Conservation (phyloP, 1,140 invertebrate species). For the Cherax quadricarinatus region DNA sequence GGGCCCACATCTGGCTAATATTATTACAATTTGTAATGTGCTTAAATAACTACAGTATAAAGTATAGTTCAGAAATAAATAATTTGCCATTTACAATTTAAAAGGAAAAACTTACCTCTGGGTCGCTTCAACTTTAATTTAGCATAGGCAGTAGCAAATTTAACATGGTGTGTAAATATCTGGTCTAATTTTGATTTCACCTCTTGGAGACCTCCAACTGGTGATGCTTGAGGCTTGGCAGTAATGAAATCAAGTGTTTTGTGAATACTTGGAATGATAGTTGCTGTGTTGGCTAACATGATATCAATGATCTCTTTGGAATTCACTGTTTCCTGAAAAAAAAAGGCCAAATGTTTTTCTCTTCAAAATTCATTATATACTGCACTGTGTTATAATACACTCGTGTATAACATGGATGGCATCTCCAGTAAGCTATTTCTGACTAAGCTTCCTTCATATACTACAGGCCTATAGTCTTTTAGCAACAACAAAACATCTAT, state of each 20-base stretch:
- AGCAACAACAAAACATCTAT: no score
- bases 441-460: no score
- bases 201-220: conserved; percentile 26
- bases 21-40: no score
- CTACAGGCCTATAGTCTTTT: no score
- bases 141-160: conserved; percentile 41
- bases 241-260: conserved; percentile 60
- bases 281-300: conserved; percentile 8
- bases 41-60: no score
- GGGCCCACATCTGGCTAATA: no score
- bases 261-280: conserved; percentile 51
- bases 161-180: conserved; percentile 44
- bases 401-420: no score
- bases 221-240: conserved; percentile 9
- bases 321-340: neutral
- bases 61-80: no score
- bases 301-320: conserved; percentile 20
- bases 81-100: neutral
- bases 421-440: no score
- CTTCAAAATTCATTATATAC: no score
- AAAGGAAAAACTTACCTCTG: conserved; percentile 22
- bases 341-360: neutral
- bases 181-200: conserved; percentile 23
- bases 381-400: no score
- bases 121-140: conserved; percentile 41